Conservation (phyloP, 2,113 vertebrate species). For the Natator depressus region DNA sequence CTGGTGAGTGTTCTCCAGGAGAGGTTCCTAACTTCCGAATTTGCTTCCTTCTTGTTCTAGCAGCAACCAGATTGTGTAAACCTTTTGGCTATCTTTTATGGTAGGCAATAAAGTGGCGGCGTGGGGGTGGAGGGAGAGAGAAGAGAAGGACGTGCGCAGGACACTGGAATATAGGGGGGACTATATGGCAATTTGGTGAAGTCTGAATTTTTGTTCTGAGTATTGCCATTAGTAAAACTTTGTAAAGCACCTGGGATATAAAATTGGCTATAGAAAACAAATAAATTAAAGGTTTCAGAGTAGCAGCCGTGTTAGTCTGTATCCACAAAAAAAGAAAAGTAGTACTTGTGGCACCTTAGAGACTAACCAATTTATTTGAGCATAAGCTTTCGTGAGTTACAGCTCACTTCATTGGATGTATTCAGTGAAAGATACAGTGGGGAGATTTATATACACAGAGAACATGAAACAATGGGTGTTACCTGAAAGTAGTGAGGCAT, state of each 20-base stretch:
- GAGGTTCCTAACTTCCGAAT: not conserved
- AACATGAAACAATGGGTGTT: no score
- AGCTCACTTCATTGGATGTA: no score
- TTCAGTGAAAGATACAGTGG: no score
- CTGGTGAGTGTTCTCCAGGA: not conserved
- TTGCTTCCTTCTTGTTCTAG: not conserved
- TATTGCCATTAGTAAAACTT: conserved; percentile 17
- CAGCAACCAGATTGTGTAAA: not conserved
- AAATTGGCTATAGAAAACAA: conserved; percentile 15
- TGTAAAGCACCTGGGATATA: not conserved
- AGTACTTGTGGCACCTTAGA: no score
- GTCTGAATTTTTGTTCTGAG: conserved; percentile 8
- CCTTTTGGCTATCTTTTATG: not conserved
- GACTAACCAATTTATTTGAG: no score
- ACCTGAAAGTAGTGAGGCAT: no score
- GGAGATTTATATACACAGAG: no score
- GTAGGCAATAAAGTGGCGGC: not conserved
- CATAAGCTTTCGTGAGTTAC: no score
- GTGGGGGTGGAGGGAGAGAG: not conserved
- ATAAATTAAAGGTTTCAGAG: not conserved
- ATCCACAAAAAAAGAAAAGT: no score
- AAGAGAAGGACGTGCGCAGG: not conserved
- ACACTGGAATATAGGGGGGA: not conserved
- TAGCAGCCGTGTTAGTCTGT: no score
- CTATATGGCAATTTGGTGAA: not conserved